Evolutionary conservation across 1,140 invertebrate species (phyloP).

Genomic region (Linepithema humile): DNA sequence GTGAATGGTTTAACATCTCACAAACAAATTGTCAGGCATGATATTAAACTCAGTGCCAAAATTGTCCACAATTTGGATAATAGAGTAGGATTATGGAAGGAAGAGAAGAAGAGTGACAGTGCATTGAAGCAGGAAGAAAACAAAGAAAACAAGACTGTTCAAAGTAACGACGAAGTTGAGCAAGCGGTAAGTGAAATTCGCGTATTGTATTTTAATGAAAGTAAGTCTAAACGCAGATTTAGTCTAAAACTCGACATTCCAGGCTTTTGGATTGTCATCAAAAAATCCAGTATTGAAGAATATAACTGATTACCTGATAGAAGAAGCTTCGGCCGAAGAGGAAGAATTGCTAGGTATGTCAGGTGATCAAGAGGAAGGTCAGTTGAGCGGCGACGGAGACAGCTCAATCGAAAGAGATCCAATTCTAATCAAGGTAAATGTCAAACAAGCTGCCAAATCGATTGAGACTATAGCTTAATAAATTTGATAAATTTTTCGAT

Average conservation of each 20-base stretch:
- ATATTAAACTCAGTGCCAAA: slow-evolving; percentile 97
- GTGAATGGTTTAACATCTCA: slow-evolving; percentile 97
- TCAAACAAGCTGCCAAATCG: slow-evolving; percentile 5
- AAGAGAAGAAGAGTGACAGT: slow-evolving; percentile 82
- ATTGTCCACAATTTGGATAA: slow-evolving; percentile 98
- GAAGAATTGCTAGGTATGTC: slow-evolving; percentile 95
- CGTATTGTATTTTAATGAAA: not conserved
- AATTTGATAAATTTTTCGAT: not conserved
- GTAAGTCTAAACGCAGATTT: slow-evolving; percentile 1
- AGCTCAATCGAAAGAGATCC: slow-evolving; percentile 92
- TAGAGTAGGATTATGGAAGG: slow-evolving; percentile 92
- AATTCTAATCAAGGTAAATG: slow-evolving; percentile 89
- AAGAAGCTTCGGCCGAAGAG: slow-evolving; percentile 99
- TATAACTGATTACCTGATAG: slow-evolving; percentile 99
- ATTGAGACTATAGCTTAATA: not conserved
- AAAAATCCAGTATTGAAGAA: slow-evolving; percentile 98
- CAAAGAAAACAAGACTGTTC: slow-evolving; percentile 70
- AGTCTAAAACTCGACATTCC: slow-evolving; percentile 42
- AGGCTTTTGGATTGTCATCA: slow-evolving; percentile 92
- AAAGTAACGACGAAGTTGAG: slow-evolving; percentile 73
- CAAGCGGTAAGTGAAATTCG: slow-evolving; percentile 75
- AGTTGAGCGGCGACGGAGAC: slow-evolving; percentile 84
- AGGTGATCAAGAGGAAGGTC: slow-evolving; percentile 86
- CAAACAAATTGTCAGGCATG: slow-evolving; percentile 94
- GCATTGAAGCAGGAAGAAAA: slow-evolving; percentile 60